These are phyloP conservation scores for Sebastes nivosus DNA, from an alignment of 2,797 vertebrate species.

Conservation along the genomic window DNA sequence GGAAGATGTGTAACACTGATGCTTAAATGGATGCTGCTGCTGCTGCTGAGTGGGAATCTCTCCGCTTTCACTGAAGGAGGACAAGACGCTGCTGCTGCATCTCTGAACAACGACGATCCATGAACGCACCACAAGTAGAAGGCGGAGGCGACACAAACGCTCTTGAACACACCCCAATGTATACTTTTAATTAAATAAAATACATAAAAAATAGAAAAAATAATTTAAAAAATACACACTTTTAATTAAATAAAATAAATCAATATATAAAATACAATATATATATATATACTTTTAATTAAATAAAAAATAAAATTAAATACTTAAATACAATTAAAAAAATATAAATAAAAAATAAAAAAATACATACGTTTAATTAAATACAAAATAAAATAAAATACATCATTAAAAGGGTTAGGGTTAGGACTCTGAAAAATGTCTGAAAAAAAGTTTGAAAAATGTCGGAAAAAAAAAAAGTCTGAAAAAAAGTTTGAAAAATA, in stretches of 20 bases:
- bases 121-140: constrained; percentile 57
- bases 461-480: too few relatives aligned
- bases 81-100: background rate
- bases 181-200: background rate
- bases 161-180: constrained; percentile 6
- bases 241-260: background rate
- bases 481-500: too few relatives aligned
- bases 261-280: too few relatives aligned
- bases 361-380: background rate
- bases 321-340: too few relatives aligned
- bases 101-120: constrained; percentile 19
- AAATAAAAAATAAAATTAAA: background rate
- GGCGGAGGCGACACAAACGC: background rate
- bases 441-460: too few relatives aligned
- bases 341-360: too few relatives aligned
- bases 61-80: constrained; percentile 15
- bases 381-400: background rate
- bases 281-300: too few relatives aligned
- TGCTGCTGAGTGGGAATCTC: constrained; percentile 36
- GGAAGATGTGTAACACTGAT: constrained; percentile 32
- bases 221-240: background rate
- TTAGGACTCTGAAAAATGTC: too few relatives aligned
- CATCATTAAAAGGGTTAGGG: too few relatives aligned
- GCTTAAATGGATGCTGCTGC: constrained; percentile 69
- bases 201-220: too few relatives aligned